Evolutionary conservation across 1,140 invertebrate species (phyloP).

Genomic region (Temnothorax longispinosus): DNA sequence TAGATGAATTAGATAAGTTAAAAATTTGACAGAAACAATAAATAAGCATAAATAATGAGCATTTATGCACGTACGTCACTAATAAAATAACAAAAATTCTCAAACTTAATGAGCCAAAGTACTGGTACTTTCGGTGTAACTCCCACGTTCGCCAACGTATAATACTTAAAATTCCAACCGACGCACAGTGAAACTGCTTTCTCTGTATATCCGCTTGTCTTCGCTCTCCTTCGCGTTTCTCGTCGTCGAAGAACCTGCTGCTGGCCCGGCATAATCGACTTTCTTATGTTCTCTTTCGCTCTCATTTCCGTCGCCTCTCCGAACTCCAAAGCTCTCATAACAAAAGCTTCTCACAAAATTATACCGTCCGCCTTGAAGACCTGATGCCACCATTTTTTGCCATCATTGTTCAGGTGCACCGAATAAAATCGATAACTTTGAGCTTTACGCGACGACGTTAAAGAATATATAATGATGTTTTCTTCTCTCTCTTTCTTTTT

Average conservation of each 20-base stretch:
- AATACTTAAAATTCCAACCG: conserved; percentile 64
- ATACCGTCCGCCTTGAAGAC: neutral
- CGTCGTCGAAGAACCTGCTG: conserved; percentile 10
- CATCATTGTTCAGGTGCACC: neutral
- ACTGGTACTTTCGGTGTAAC: conserved; percentile 34
- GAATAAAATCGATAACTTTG: conserved; percentile 46
- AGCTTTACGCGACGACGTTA: neutral
- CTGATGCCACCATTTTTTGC: neutral
- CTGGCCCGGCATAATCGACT: conserved; percentile 41
- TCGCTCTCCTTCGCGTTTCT: conserved; percentile 14
- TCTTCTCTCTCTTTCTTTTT: neutral
- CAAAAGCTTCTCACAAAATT: conserved; percentile 19
- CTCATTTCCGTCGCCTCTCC: neutral
- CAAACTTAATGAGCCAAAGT: neutral
- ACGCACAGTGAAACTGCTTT: conserved; percentile 66
- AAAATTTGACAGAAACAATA: neutral
- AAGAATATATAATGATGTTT: neutral
- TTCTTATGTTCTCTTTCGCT: conserved; percentile 25
- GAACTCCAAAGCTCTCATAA: neutral
- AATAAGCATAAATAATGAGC: neutral
- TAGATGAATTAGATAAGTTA: conserved; percentile 19
- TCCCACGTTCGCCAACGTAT: conserved; percentile 33
- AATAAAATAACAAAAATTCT: conserved; percentile 17
- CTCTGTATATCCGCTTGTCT: conserved; percentile 51
- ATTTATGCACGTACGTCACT: neutral